Conservation (phyloP, 2,888 invertebrate species). For the Gandaritis pyraliata region DNA sequence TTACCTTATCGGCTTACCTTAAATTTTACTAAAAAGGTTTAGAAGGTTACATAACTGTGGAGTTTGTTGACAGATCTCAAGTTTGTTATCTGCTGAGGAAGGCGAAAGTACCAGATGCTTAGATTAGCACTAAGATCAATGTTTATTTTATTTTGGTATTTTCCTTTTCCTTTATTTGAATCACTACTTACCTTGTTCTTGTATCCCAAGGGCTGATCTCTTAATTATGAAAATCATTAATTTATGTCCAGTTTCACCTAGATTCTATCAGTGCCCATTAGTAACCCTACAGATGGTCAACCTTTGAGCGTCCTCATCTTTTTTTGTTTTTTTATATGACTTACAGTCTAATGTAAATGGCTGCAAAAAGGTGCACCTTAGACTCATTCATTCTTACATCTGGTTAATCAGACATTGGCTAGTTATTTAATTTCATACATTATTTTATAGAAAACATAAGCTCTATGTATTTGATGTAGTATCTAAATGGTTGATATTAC, state of each 20-base stretch:
- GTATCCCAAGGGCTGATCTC: background rate
- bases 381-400: no score
- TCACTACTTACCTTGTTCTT: background rate
- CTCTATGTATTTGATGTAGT: no score
- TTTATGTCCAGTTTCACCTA: background rate
- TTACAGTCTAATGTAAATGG: no score
- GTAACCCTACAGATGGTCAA: no score
- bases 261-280: no score
- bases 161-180: background rate
- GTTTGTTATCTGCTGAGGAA: constrained; percentile 31
- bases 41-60: constrained; percentile 67
- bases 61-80: constrained; percentile 58
- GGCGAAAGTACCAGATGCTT: constrained; percentile 24
- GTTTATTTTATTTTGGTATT: constrained; percentile 6
- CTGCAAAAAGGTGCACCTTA: no score
- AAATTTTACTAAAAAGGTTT: constrained; percentile 23
- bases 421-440: no score
- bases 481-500: background rate
- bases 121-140: constrained; percentile 13
- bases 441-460: no score
- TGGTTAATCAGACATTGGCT: no score
- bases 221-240: background rate
- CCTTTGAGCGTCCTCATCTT: no score
- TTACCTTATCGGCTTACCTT: background rate
- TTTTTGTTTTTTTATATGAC: no score